phyloP scores from a whole-genome alignment of 2,797 vertebrate genomes.

The Gymnodraco acuticeps region DNA sequence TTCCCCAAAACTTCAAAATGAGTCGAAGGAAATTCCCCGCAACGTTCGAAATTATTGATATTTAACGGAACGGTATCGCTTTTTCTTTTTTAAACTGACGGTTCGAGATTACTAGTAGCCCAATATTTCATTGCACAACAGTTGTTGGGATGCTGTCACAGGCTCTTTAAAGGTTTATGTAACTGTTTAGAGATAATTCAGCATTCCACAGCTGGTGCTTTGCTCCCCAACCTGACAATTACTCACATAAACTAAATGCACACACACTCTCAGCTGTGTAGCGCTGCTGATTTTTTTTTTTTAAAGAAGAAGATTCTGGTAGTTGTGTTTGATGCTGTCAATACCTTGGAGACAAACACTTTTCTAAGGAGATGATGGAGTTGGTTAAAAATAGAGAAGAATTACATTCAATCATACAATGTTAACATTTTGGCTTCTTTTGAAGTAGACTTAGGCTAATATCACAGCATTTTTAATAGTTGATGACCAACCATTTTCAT shows the following conservation, averaged over 20 bases:
- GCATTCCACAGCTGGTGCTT: constrained; percentile 68
- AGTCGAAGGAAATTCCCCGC: no score
- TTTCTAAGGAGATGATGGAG: not conserved
- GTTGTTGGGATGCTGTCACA: no score
- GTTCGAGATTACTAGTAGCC: no score
- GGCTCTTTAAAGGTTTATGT: constrained; percentile 70
- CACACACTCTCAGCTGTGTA: constrained; percentile 23
- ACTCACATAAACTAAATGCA: constrained; percentile 39
- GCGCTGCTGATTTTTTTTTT: not conserved
- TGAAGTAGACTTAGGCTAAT: not conserved
- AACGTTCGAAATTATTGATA: no score
- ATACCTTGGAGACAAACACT: constrained; percentile 1
- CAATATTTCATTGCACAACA: no score
- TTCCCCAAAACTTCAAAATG: no score
- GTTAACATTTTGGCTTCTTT: not conserved
- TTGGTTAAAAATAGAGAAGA: not conserved
- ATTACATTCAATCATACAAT: not conserved
- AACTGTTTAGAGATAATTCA: constrained; percentile 63
- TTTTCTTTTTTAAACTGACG: no score
- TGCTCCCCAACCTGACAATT: constrained; percentile 66
- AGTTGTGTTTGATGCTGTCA: not conserved
- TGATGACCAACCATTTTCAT: not conserved
- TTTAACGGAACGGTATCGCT: no score
- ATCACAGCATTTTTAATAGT: no score
- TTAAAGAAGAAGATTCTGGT: not conserved